Evolutionary conservation across 2,888 invertebrate species (phyloP).

Genomic region (Phrixothrix hirtus): DNA sequence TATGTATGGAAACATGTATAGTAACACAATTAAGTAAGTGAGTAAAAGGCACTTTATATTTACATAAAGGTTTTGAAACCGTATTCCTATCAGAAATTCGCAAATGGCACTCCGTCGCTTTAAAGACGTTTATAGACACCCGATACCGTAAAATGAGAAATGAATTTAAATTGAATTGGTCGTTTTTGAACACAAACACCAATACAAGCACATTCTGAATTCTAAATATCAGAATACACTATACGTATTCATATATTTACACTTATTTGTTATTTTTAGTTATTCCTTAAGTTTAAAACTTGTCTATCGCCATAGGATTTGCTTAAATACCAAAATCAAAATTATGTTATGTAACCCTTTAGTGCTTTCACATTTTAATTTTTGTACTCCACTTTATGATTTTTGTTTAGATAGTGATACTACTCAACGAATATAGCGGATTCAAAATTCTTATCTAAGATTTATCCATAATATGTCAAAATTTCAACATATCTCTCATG

Average conservation of each 20-base stretch:
- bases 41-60: constrained; percentile 23
- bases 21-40: constrained; percentile 20
- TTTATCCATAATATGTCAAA: too few relatives aligned
- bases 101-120: constrained; percentile 35
- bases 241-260: constrained; percentile 28
- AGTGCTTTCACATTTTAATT: too few relatives aligned
- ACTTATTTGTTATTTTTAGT: constrained; percentile 28
- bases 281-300: too few relatives aligned
- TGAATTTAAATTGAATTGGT: constrained; percentile 41
- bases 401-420: too few relatives aligned
- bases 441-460: too few relatives aligned
- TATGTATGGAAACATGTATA: constrained; percentile 10
- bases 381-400: too few relatives aligned
- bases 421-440: too few relatives aligned
- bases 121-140: constrained; percentile 37
- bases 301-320: too few relatives aligned
- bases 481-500: too few relatives aligned
- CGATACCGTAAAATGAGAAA: constrained; percentile 40
- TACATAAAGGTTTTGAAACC: constrained; percentile 30
- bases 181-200: constrained; percentile 36
- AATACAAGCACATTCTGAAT: constrained; percentile 31
- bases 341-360: too few relatives aligned
- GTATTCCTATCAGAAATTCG: constrained; percentile 34
- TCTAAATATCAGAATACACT: constrained; percentile 27
- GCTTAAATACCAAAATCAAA: too few relatives aligned